These are phyloP conservation scores for Erebia epiphron DNA, from an alignment of 2,888 invertebrate species.

Conservation along the genomic window DNA sequence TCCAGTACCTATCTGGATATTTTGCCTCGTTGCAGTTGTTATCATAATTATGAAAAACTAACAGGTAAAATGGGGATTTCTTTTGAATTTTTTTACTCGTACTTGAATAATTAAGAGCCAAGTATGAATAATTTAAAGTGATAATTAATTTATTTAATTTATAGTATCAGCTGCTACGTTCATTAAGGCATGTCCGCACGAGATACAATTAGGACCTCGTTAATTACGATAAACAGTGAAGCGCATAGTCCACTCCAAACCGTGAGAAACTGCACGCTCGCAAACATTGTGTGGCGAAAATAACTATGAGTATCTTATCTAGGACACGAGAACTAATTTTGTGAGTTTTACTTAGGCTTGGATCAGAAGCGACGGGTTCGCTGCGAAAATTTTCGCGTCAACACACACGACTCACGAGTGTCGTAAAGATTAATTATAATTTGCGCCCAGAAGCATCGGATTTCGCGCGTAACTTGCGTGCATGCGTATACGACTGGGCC, in stretches of 20 bases:
- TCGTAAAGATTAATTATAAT: too few relatives aligned
- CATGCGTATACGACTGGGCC: too few relatives aligned
- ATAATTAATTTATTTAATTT: too few relatives aligned
- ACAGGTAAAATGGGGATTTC: not conserved
- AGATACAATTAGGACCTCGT: constrained; percentile 52
- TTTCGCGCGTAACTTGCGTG: too few relatives aligned
- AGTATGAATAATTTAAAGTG: not conserved
- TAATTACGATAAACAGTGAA: constrained; percentile 52
- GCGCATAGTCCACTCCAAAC: constrained; percentile 45
- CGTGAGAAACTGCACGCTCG: constrained; percentile 45
- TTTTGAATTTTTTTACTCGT: not conserved
- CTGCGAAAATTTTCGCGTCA: too few relatives aligned
- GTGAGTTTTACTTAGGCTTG: not conserved
- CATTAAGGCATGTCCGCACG: constrained; percentile 34
- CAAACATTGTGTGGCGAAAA: constrained; percentile 31
- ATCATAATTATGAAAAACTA: not conserved
- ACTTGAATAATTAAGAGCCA: not conserved
- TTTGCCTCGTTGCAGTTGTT: too few relatives aligned
- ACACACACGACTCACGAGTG: too few relatives aligned
- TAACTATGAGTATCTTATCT: constrained; percentile 7
- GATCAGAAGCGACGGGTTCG: not conserved
- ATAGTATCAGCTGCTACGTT: constrained; percentile 1
- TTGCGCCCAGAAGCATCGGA: too few relatives aligned
- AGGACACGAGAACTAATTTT: not conserved
- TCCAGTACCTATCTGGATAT: too few relatives aligned